These are phyloP conservation scores for Calypte anna DNA, from an alignment of 2,113 vertebrate genomes.

Conservation along the genomic window DNA sequence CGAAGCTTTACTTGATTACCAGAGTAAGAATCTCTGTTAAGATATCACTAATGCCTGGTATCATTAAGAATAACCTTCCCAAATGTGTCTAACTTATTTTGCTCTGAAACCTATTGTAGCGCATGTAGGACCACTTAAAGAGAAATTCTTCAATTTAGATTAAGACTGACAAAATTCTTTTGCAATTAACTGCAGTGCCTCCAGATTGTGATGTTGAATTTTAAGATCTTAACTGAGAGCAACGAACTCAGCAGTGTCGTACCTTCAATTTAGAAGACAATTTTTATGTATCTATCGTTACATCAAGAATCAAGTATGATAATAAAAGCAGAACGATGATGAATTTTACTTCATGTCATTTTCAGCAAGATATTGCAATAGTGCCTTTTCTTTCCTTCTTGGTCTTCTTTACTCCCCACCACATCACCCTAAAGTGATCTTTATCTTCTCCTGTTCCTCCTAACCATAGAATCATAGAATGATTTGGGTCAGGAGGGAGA, in stretches of 20 bases:
- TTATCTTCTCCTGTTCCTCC: not conserved
- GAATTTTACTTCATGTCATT: not conserved
- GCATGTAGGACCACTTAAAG: not conserved
- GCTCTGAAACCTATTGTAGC: not conserved
- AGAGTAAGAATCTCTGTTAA: not conserved
- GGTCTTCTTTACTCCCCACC: not conserved
- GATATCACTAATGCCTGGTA: not conserved
- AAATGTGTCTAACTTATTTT: not conserved
- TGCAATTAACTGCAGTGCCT: not conserved
- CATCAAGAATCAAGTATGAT: not conserved
- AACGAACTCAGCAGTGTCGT: not conserved
- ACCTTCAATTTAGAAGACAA: not conserved
- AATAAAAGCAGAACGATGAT: not conserved
- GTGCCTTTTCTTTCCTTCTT: not conserved
- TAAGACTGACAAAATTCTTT: not conserved
- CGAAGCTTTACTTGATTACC: not conserved
- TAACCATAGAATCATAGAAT: not conserved
- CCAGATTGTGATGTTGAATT: not conserved
- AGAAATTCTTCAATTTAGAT: not conserved
- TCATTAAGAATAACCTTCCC: not conserved
- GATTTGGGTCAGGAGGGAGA: too few species aligned
- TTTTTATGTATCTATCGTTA: not conserved
- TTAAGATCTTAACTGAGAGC: not conserved
- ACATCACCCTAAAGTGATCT: not conserved
- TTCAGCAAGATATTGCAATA: not conserved